phyloP scores from a whole-genome alignment of 2,888 invertebrate species.

The Eueremaeus valkanovi region DNA sequence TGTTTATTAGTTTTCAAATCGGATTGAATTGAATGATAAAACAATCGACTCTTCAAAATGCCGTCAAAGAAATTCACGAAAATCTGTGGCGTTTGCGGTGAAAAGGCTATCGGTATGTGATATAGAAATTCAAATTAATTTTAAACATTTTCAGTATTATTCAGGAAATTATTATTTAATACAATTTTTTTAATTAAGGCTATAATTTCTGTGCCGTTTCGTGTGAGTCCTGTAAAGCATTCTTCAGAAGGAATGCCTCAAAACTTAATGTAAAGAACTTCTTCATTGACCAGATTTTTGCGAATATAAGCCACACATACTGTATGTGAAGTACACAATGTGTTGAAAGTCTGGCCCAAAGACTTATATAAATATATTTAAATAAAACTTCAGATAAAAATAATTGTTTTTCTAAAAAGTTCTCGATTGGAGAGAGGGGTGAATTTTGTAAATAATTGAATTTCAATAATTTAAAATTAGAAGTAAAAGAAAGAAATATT shows the following conservation, averaged over 20 bases:
- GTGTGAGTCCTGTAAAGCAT: conserved; percentile 95
- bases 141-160: no score
- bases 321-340: no score
- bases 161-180: not conserved
- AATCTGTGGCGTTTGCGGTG: conserved; percentile 37
- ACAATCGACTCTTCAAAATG: no score
- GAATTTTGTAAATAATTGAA: not conserved
- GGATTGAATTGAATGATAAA: not conserved
- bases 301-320: no score
- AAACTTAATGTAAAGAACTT: conserved; percentile 73
- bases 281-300: no score
- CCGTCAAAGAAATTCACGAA: not conserved
- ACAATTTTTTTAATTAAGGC: conserved; percentile 8
- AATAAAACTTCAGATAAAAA: no score
- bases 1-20: no score
- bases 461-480: no score
- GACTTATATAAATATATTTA: no score
- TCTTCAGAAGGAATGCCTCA: conserved; percentile 88
- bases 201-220: conserved; percentile 94
- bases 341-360: no score
- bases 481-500: no score
- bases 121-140: not conserved
- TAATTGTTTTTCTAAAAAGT: no score
- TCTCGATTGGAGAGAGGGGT: conserved; percentile 2
- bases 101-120: conserved; percentile 40